These are phyloP conservation scores for Pygoscelis antarcticus DNA, from an alignment of 2,113 vertebrate species.

Conservation along the genomic window DNA sequence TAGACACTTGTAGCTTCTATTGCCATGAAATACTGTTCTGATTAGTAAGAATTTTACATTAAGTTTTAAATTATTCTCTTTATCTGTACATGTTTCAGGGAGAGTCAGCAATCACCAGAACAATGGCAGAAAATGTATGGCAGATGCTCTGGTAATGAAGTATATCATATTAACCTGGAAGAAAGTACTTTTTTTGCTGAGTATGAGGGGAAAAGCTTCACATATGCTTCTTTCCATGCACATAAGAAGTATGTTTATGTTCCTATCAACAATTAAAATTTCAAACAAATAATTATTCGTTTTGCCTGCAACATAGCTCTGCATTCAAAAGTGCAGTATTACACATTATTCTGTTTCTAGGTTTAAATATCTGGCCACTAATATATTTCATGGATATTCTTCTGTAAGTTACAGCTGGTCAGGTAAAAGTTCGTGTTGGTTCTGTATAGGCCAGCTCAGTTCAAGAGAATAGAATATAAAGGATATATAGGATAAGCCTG, in stretches of 20 bases:
- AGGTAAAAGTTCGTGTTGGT: not conserved
- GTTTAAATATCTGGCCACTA: not conserved
- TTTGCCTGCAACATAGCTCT: not conserved
- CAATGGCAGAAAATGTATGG: slow-evolving; percentile 98
- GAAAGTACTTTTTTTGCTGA: slow-evolving; percentile 97
- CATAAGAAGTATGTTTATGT: slow-evolving; percentile 91
- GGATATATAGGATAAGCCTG: not conserved
- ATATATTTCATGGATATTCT: not conserved
- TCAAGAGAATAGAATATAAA: not conserved
- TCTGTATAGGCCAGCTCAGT: not conserved
- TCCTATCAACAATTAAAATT: not conserved
- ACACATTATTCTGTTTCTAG: not conserved
- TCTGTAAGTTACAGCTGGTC: not conserved
- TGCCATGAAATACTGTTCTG: not conserved
- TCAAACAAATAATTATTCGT: not conserved
- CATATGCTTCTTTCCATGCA: slow-evolving; percentile 94
- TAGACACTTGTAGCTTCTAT: not conserved
- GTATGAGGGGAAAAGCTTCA: slow-evolving; percentile 95
- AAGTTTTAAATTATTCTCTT: not conserved
- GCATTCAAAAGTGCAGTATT: not conserved
- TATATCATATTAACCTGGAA: slow-evolving; percentile 92
- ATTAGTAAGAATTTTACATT: not conserved
- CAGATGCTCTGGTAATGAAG: slow-evolving; percentile 94
- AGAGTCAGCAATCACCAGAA: slow-evolving; percentile 92
- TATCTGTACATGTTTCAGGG: slow-evolving; percentile 76